A percentile compares a stretch with the other conserved stretches of the same genome.
Evolutionary conservation across 2,888 invertebrate genomes (phyloP).

Genomic region (Apamea sordens): DNA sequence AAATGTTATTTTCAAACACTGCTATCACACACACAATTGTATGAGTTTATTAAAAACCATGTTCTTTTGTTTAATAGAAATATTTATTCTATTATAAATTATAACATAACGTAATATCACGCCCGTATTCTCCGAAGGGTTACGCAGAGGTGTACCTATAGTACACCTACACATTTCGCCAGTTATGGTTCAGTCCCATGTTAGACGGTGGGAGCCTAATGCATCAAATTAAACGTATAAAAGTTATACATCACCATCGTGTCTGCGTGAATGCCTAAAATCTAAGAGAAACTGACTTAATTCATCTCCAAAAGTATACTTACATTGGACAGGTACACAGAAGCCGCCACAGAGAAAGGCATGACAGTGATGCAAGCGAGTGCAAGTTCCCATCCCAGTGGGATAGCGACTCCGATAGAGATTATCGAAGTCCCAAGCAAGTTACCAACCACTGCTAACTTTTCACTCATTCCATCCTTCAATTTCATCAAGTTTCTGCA

Average conservation of each 20-base stretch:
- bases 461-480: slow-evolving; percentile 96
- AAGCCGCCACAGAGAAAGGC: slow-evolving; percentile 94
- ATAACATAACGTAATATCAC: background rate
- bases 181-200: background rate
- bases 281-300: background rate
- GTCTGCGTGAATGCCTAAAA: too few species aligned
- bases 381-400: slow-evolving; percentile 96
- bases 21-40: background rate
- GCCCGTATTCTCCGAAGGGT: background rate
- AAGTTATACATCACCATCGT: background rate
- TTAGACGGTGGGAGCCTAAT: background rate
- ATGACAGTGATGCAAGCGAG: slow-evolving; percentile 94
- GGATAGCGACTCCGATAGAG: slow-evolving; percentile 93
- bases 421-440: slow-evolving; percentile 92
- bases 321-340: slow-evolving; percentile 94
- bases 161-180: background rate
- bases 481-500: slow-evolving; percentile 94
- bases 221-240: too few species aligned
- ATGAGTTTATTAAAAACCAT: background rate
- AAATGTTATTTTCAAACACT: background rate
- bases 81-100: background rate
- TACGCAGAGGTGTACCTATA: background rate
- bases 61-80: background rate
- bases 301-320: slow-evolving; percentile 61
- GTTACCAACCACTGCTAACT: slow-evolving; percentile 93